Evolutionary conservation across 2,113 vertebrate genomes (phyloP).

Genomic region (Pygoscelis adeliae): DNA sequence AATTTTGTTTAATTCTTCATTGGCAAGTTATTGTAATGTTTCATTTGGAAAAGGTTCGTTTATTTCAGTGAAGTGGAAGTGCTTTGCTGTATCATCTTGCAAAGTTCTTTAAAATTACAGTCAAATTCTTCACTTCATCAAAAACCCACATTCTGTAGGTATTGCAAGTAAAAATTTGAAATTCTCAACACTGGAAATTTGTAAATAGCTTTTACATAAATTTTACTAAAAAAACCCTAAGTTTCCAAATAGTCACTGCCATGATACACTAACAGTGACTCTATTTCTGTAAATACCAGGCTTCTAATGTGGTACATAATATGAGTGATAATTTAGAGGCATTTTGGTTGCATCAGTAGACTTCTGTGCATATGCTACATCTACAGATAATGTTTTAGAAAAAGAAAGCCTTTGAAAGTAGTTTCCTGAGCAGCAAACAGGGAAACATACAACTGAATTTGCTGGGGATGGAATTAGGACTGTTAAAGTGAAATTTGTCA

Average conservation of each 20-base stretch:
- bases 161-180: not conserved
- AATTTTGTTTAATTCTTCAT: not conserved
- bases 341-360: not conserved
- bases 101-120: not conserved
- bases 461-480: not conserved
- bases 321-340: not conserved
- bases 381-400: not conserved
- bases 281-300: not conserved
- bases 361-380: not conserved
- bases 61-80: not conserved
- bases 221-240: not conserved
- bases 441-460: not conserved
- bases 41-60: not conserved
- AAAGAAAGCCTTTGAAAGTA: not conserved
- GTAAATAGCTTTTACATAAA: not conserved
- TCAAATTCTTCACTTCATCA: not conserved
- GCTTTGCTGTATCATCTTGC: not conserved
- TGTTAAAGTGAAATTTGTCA: not conserved
- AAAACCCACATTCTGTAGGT: not conserved
- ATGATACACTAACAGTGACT: not conserved
- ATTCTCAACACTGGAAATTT: not conserved
- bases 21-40: not conserved
- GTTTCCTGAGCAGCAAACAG: not conserved
- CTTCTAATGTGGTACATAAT: not conserved
- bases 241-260: not conserved